Conservation (phyloP, 2,888 invertebrate species). For the Melanophora roralis region DNA sequence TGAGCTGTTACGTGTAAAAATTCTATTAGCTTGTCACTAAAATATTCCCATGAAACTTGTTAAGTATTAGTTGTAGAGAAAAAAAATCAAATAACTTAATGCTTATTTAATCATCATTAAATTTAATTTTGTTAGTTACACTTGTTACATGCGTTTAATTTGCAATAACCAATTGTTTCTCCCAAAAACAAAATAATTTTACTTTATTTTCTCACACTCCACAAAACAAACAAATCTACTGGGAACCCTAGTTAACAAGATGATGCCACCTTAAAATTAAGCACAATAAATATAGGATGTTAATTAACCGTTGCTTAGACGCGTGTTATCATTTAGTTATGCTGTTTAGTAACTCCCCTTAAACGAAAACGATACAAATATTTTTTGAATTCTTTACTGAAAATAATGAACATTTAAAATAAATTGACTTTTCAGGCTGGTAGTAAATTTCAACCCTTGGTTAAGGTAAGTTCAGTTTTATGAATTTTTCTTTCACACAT, state of each 20-base stretch:
- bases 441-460: constrained; percentile 32
- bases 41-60: constrained; percentile 17
- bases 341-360: constrained; percentile 16
- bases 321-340: constrained; percentile 56
- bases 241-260: not conserved
- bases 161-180: constrained; percentile 17
- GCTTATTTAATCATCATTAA: constrained; percentile 42
- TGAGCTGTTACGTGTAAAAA: too few species aligned
- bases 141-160: constrained; percentile 36
- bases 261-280: not conserved
- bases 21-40: constrained; percentile 2
- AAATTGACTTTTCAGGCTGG: constrained; percentile 30
- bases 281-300: constrained; percentile 19
- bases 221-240: not conserved
- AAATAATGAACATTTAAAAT: constrained; percentile 17
- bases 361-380: not conserved
- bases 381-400: not conserved
- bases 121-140: constrained; percentile 49
- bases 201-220: constrained; percentile 45
- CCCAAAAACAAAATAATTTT: constrained; percentile 49
- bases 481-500: not conserved
- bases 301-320: constrained; percentile 55
- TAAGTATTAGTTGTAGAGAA: not conserved
- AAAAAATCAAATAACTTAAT: constrained; percentile 20
- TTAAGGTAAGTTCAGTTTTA: not conserved